A percentile compares a stretch with the other conserved stretches of the same genome.
Conservation (phyloP, 2,888 invertebrate species). For the Neocrepidodera transversa region DNA sequence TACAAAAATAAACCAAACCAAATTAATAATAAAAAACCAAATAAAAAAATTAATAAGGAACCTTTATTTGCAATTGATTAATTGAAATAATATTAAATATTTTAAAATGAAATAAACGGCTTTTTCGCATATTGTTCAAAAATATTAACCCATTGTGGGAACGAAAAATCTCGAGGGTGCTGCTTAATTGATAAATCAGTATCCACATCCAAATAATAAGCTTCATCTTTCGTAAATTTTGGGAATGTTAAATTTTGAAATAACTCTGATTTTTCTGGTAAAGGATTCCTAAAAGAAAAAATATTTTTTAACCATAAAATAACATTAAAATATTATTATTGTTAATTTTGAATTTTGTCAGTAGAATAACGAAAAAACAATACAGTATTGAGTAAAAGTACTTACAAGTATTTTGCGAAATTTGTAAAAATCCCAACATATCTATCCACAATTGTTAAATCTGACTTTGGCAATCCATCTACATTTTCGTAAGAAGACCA, state of each 20-base stretch:
- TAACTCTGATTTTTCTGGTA: conserved; percentile 25
- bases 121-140: conserved; percentile 25
- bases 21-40: no score
- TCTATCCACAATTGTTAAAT: conserved; percentile 27
- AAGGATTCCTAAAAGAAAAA: conserved; percentile 30
- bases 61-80: no score
- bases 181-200: conserved; percentile 18
- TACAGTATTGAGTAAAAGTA: neutral
- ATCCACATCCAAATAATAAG: conserved; percentile 30
- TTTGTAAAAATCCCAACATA: conserved; percentile 32
- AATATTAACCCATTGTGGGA: conserved; percentile 32
- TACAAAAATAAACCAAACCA: no score
- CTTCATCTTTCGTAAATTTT: conserved; percentile 18
- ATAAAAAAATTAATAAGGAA: no score
- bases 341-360: no score
- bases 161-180: conserved; percentile 32
- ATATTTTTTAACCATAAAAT: neutral
- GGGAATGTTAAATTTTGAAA: conserved; percentile 29
- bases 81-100: neutral
- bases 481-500: conserved; percentile 23
- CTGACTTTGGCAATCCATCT: conserved; percentile 14
- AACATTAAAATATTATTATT: neutral
- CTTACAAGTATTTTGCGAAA: conserved; percentile 39
- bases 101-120: conserved; percentile 8
- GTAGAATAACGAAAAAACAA: no score